Percentiles rank a stretch among this genome's conserved stretches.
Evolutionary conservation across 2,797 vertebrate species (phyloP).

Genomic region (Poeciliopsis gracilis): DNA sequence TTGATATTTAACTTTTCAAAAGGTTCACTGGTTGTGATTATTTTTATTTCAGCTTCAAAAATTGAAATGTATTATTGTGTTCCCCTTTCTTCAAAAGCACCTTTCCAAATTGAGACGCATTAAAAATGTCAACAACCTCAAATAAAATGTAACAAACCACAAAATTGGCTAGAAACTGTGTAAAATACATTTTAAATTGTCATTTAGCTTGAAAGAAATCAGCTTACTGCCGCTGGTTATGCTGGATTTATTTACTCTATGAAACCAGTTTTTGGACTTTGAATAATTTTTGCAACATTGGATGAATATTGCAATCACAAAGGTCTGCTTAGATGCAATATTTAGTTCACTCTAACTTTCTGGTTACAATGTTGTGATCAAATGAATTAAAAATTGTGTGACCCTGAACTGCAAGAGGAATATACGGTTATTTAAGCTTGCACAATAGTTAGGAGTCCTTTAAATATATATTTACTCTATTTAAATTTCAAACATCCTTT

Average conservation of each 20-base stretch:
- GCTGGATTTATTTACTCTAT: constrained; percentile 10
- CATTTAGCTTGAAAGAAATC: neutral
- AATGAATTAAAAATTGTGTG: neutral
- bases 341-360: neutral
- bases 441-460: neutral
- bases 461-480: neutral
- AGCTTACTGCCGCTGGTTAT: neutral
- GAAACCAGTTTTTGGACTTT: constrained; percentile 6
- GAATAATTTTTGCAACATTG: neutral
- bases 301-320: neutral
- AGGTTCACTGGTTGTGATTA: neutral
- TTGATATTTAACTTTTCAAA: neutral
- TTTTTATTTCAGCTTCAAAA: neutral
- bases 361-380: neutral
- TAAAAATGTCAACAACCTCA: neutral
- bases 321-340: neutral
- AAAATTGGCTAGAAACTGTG: neutral
- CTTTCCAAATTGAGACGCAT: neutral
- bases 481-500: neutral
- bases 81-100: neutral
- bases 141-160: neutral
- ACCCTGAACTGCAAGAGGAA: neutral
- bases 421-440: neutral
- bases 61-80: neutral
- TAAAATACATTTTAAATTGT: neutral